phyloP scores from a whole-genome alignment of 2,113 vertebrate species.

The Chaetorhynchus papuensis region DNA sequence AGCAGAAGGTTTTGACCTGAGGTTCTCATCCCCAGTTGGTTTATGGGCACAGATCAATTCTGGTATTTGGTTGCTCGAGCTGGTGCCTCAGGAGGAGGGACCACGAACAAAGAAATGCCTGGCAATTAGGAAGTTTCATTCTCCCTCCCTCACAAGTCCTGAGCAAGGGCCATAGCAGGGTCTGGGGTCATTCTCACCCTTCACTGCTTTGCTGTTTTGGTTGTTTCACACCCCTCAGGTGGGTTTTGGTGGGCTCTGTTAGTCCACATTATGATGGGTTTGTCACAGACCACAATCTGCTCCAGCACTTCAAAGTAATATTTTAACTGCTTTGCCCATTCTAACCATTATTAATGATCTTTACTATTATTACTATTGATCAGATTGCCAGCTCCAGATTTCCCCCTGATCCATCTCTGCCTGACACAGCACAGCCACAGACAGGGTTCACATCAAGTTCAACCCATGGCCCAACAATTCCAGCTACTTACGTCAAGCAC shows the following conservation, averaged over 20 bases:
- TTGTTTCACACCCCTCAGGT: not conserved
- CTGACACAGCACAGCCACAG: not conserved
- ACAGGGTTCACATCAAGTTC: not conserved
- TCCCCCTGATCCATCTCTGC: not conserved
- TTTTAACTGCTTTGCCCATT: not conserved
- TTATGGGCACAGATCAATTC: not conserved
- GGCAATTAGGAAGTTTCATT: not conserved
- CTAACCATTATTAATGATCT: not conserved
- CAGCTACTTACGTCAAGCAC: not conserved
- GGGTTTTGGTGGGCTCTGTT: not conserved
- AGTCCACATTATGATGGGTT: not conserved
- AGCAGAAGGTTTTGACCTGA: not conserved
- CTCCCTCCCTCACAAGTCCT: not conserved
- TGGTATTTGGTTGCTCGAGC: accelerated
- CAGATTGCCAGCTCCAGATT: not conserved
- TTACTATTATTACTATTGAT: not conserved
- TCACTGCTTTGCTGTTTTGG: not conserved
- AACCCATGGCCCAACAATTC: not conserved
- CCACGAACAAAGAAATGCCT: not conserved
- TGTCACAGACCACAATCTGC: not conserved
- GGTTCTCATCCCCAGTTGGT: accelerated
- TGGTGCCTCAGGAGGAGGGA: not conserved
- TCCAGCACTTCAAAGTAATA: not conserved
- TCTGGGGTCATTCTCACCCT: not conserved
- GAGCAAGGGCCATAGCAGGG: not conserved